Percentiles rank a stretch among this genome's conserved stretches.
These are phyloP conservation scores for Cervus canadensis DNA, from an alignment of 2,113 vertebrate species.

Conservation along the genomic window DNA sequence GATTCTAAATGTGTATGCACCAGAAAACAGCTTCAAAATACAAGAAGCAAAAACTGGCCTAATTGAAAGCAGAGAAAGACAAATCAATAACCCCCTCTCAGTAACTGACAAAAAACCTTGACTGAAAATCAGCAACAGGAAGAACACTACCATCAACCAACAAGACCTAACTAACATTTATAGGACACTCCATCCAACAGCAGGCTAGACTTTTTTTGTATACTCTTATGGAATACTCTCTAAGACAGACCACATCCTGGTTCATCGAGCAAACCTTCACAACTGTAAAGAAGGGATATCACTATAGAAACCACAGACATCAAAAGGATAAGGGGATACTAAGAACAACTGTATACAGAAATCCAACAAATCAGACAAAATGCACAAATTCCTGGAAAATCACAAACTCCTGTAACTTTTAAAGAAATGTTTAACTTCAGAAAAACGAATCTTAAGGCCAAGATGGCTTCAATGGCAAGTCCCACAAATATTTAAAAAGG, in stretches of 20 bases:
- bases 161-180: neutral
- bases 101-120: neutral
- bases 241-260: neutral
- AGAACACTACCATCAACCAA: neutral
- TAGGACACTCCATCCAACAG: neutral
- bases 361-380: neutral
- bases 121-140: neutral
- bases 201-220: neutral
- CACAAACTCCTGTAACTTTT: neutral
- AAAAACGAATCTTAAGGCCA: neutral
- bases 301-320: neutral
- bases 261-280: neutral
- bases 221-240: neutral
- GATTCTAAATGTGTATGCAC: neutral
- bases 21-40: neutral
- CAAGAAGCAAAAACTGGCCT: neutral
- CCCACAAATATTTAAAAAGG: neutral
- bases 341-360: neutral
- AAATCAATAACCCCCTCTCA: neutral
- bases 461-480: neutral
- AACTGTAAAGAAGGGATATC: neutral
- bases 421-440: neutral
- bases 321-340: neutral
- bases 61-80: neutral
- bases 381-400: neutral